A percentile compares a stretch with the other conserved stretches of the same genome.
phyloP scores from a whole-genome alignment of 2,797 vertebrate genomes.

The Pangasius larnaudii region DNA sequence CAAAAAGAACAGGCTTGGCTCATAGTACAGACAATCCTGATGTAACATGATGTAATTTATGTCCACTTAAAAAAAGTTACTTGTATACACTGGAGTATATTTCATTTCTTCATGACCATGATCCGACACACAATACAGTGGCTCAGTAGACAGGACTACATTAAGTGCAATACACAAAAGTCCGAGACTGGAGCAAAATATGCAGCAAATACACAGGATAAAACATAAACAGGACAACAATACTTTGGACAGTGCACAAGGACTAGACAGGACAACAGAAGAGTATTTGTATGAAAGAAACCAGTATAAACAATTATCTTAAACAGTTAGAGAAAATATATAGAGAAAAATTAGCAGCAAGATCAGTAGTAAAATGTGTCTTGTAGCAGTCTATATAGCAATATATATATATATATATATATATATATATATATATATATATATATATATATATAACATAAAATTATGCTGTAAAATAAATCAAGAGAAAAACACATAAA shows the following conservation, averaged over 20 bases:
- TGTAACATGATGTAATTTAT: conserved; percentile 75
- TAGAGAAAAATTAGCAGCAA: neutral
- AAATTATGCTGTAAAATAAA: neutral
- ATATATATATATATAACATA: too few relatives aligned
- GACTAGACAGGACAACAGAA: neutral
- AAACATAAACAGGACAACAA: neutral
- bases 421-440: too few relatives aligned
- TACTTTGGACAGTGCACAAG: neutral
- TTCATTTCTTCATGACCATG: neutral
- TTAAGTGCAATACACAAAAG: neutral
- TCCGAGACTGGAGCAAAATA: neutral
- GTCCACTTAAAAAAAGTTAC: conserved; percentile 28
- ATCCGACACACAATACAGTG: neutral
- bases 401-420: neutral
- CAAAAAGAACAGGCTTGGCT: conserved; percentile 57
- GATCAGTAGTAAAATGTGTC: neutral
- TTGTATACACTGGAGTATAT: neutral
- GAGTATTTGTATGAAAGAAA: neutral
- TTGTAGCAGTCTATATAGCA: neutral
- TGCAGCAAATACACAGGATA: neutral
- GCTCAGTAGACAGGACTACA: neutral
- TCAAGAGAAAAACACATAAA: neutral
- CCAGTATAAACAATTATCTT: neutral
- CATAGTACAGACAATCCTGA: conserved; percentile 65
- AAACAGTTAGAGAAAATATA: neutral